Evolutionary conservation across 2,113 vertebrate genomes (phyloP), one percentile per base, ranked within the genome.

Genomic region (Psettodes erumei): DNA sequence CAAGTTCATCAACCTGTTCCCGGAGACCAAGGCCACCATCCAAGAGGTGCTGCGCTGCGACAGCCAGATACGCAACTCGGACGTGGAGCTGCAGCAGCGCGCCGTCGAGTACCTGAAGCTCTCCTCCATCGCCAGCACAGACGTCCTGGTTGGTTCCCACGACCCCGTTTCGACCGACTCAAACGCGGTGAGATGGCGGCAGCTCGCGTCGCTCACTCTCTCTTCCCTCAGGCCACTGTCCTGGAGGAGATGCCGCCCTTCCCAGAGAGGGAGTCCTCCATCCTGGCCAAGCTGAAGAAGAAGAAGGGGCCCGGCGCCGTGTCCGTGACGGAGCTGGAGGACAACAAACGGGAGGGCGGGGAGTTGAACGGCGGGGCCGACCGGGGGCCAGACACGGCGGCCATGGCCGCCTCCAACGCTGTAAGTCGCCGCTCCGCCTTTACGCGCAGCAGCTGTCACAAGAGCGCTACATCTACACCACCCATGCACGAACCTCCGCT

Each of bases 1-100:
- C 92, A 98, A 98, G 87, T 98, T 98, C 73, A 97, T 98, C 92
- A 98, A 98, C 91, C 93, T 98, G 77, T 97, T 98, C 89, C 96
- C 96, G 1, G 96, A 98, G 94, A 97, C 96, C 75, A 98, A 98
- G 94, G 90, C 94, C 82, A 98, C 96, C 79, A 98, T 98, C 90
- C 96, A 98, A 66, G 96, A 96, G 3, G 96, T 98, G 54, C 93
- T 98, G 72, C 96, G 96, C 71, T 96, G 95, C 0, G 96, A 96
- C 91, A 96, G 96, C 90, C 96, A 98, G 93, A 95, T 98, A 88
- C 95, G 96, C 66, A 97, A 98, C 37, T 96, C 96, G 0, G 96
- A 98, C 0, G 96, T 97, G 81, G 96, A 98, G 87, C 93, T 98
- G 35, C 96, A 98, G 90, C 96, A 98, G 93, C 94, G 96, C 0